Evolutionary conservation across 35 echinoderm and acorn worm genomes (phyloP).

Genomic region (Lytechinus pictus): DNA sequence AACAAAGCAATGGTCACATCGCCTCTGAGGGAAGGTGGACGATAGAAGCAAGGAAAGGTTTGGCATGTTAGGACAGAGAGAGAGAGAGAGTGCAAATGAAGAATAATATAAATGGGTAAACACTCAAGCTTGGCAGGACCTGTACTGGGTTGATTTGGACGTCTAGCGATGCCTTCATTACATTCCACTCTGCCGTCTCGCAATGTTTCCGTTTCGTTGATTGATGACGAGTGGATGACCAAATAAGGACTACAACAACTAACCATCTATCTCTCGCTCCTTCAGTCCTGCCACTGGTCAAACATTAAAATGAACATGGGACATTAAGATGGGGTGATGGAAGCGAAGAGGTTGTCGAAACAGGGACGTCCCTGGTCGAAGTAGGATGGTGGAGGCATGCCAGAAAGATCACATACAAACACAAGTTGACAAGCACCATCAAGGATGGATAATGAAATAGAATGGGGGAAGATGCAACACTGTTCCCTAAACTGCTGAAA

Average conservation of each 20-base stretch:
- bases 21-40: neutral
- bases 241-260: slow-evolving; percentile 34
- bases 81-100: slow-evolving; percentile 9
- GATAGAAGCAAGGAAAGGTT: neutral
- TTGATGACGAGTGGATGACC: slow-evolving; percentile 33
- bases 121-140: slow-evolving; percentile 29
- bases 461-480: neutral
- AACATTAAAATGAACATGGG: neutral
- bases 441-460: neutral
- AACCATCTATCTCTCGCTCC: neutral
- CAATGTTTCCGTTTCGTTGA: slow-evolving; percentile 32
- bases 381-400: neutral
- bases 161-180: slow-evolving; percentile 16
- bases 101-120: slow-evolving; percentile 41
- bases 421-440: neutral
- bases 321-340: neutral
- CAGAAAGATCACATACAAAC: neutral
- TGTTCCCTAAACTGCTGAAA: too few relatives aligned
- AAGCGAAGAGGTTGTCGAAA: neutral
- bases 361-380: too few relatives aligned
- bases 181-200: slow-evolving; percentile 24
- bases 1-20: neutral
- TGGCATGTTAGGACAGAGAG: neutral
- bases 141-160: slow-evolving; percentile 7
- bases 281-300: neutral